phyloP scores from a whole-genome alignment of 1,140 invertebrate genomes.

The Gryllus bimaculatus region DNA sequence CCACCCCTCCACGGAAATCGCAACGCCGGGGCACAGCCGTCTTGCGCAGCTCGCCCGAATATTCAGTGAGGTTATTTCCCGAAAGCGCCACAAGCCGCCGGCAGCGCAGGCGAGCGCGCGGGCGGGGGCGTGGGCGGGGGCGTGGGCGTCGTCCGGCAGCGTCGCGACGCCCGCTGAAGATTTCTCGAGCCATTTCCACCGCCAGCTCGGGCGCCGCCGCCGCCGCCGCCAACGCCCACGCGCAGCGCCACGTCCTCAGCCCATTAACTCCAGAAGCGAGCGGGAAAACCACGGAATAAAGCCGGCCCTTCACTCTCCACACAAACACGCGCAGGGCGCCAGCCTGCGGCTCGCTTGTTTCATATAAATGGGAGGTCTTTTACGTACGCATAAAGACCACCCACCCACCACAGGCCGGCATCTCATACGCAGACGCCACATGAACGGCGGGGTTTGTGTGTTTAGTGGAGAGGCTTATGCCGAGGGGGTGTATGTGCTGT shows the following conservation, averaged over 20 bases:
- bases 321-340: neutral
- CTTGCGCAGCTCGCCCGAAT: no score
- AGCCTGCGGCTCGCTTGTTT: neutral
- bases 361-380: neutral
- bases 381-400: neutral
- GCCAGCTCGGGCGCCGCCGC: neutral
- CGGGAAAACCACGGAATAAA: neutral
- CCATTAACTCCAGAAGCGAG: neutral
- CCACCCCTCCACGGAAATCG: no score
- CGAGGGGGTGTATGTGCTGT: no score
- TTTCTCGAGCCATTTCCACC: neutral
- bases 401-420: neutral
- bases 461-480: neutral
- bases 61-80: no score
- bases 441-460: neutral
- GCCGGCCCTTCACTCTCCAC: neutral
- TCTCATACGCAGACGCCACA: neutral
- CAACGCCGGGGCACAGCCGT: no score
- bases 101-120: no score
- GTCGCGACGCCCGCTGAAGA: neutral
- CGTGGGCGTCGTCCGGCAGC: no score
- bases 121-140: no score
- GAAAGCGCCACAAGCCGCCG: no score
- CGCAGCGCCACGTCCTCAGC: neutral
- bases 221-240: no score